A percentile compares a stretch with the other conserved stretches of the same genome.
These are phyloP conservation scores for Microctenopoma stevenorrisi DNA, from an alignment of 2,797 vertebrate species.

Conservation along the genomic window DNA sequence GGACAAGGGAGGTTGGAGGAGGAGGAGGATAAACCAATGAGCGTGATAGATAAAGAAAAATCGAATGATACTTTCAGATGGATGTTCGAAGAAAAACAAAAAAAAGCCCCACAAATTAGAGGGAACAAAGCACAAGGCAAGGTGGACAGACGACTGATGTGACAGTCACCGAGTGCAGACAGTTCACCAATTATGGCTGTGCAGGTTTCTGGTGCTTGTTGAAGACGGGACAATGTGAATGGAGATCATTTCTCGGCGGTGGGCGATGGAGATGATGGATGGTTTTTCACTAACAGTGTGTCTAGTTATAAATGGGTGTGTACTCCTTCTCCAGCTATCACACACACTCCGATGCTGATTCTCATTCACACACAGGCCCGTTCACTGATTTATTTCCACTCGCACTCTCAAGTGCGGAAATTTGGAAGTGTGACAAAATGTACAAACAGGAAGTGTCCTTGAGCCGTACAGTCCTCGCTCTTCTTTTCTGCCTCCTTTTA, in stretches of 20 bases:
- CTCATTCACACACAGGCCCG: constrained; percentile 43
- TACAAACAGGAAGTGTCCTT: constrained; percentile 68
- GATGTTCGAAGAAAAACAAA: constrained; percentile 38
- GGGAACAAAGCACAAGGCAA: neutral
- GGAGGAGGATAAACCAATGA: constrained; percentile 50
- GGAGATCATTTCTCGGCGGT: constrained; percentile 11
- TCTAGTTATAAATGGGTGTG: constrained; percentile 58
- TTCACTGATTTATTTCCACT: constrained; percentile 73
- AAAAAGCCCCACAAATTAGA: constrained; percentile 27
- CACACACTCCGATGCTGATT: constrained; percentile 45
- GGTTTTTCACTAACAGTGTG: constrained; percentile 59
- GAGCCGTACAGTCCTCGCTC: constrained; percentile 23
- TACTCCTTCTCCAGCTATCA: constrained; percentile 35
- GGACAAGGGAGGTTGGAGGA: constrained; percentile 43
- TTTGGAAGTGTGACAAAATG: constrained; percentile 73
- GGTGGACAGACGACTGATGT: constrained; percentile 22
- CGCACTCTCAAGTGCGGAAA: constrained; percentile 62
- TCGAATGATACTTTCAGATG: constrained; percentile 36
- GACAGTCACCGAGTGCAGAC: constrained; percentile 23
- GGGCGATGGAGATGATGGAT: constrained; percentile 41
- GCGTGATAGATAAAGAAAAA: constrained; percentile 47
- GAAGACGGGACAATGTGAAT: constrained; percentile 23
- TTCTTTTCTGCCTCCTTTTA: neutral
- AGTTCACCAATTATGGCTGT: constrained; percentile 31
- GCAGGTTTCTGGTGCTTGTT: constrained; percentile 3